Conservation (phyloP, 37 sponge, comb jelly and placozoan species). For the Ianthella basta region DNA sequence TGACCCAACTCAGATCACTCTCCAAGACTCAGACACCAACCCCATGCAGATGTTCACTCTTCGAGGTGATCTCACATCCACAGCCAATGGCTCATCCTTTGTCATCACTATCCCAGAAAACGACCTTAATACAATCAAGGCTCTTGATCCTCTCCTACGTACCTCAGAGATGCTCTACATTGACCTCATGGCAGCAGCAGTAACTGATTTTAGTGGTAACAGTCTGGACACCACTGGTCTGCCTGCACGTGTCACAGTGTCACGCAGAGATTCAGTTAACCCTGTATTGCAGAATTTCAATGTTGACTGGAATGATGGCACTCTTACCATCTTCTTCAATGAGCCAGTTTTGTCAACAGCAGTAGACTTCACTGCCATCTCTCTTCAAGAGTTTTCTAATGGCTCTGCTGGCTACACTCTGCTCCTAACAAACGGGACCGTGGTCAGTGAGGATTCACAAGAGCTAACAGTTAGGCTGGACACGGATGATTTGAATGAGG, state of each 20-base stretch:
- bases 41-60: conserved; percentile 36
- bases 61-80: conserved; percentile 52
- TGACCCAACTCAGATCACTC: conserved; percentile 43
- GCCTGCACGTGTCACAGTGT: neutral
- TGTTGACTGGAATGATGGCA: conserved; percentile 34
- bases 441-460: conserved; percentile 39
- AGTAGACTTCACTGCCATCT: conserved; percentile 29
- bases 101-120: conserved; percentile 46
- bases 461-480: conserved; percentile 41
- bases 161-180: conserved; percentile 35
- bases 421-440: conserved; percentile 47
- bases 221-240: conserved; percentile 2
- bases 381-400: conserved; percentile 26
- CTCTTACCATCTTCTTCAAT: conserved; percentile 40
- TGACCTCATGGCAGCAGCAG: conserved; percentile 34
- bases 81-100: conserved; percentile 51
- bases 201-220: conserved; percentile 66
- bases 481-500: conserved; percentile 52
- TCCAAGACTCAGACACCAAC: conserved; percentile 30
- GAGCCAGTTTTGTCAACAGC: conserved; percentile 42
- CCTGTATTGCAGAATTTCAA: conserved; percentile 25
- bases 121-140: conserved; percentile 78
- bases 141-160: conserved; percentile 51
- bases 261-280: conserved; percentile 16
- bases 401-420: neutral